phyloP scores from a whole-genome alignment of 2,888 invertebrate genomes.

The Pyrocoelia pectoralis region DNA sequence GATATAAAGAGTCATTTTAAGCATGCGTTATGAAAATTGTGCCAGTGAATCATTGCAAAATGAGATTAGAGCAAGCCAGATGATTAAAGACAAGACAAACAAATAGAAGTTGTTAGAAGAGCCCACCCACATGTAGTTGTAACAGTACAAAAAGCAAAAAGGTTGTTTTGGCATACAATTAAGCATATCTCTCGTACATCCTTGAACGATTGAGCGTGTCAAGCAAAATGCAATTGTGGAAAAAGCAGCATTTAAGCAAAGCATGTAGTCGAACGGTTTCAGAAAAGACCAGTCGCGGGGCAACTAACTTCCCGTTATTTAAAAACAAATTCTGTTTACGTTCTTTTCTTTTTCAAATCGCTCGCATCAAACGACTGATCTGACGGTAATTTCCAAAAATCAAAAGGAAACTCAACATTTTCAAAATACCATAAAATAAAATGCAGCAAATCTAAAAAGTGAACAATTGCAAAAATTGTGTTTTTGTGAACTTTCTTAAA shows the following conservation, averaged over 20 bases:
- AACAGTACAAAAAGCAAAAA: conserved; percentile 28
- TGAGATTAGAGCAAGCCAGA: conserved; percentile 4
- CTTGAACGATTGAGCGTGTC: conserved; percentile 35
- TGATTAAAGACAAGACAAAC: conserved; percentile 4
- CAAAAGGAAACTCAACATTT: conserved; percentile 17
- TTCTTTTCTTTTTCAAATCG: conserved; percentile 18
- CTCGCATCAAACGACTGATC: conserved; percentile 57
- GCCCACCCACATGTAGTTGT: conserved; percentile 21
- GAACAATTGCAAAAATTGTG: conserved; percentile 58
- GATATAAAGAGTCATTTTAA: conserved; percentile 20
- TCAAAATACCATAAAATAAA: conserved; percentile 30
- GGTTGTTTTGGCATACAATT: conserved; percentile 28
- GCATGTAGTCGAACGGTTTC: conserved; percentile 63
- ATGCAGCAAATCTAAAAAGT: conserved; percentile 62
- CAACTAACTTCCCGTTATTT: conserved; percentile 63
- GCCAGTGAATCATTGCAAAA: conserved; percentile 29
- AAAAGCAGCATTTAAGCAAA: conserved; percentile 46
- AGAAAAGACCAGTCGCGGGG: conserved; percentile 75
- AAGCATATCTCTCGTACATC: conserved; percentile 25
- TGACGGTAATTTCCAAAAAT: conserved; percentile 42
- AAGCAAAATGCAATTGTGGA: conserved; percentile 42
- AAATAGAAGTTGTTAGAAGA: neutral
- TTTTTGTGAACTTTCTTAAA: conserved; percentile 55
- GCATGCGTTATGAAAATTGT: conserved; percentile 28
- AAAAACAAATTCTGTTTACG: conserved; percentile 19